Evolutionary conservation across 35 echinoderm and acorn worm genomes (phyloP).

Genomic region (Chiridota heheva): DNA sequence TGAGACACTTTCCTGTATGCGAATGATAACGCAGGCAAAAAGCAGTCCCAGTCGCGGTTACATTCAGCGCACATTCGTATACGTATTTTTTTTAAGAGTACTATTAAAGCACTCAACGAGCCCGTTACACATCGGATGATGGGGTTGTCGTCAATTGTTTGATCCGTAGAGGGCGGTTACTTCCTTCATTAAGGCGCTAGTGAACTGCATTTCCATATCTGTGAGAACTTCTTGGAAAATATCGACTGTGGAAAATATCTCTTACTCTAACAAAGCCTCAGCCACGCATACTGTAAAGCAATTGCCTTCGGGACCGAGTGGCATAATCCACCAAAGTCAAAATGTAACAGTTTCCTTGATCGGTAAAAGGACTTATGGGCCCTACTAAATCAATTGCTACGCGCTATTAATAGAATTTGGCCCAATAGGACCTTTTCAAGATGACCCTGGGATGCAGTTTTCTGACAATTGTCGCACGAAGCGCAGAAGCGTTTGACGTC

Average conservation of each 20-base stretch:
- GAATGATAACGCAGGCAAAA: constrained; percentile 49
- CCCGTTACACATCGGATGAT: constrained; percentile 63
- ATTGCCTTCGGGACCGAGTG: constrained; percentile 68
- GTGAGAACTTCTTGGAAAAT: constrained; percentile 51
- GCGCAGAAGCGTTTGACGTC: constrained; percentile 61
- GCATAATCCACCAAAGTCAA: constrained; percentile 56
- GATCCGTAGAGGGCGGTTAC: background rate
- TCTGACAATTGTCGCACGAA: constrained; percentile 64
- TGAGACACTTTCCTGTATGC: constrained; percentile 67
- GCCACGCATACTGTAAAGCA: constrained; percentile 48
- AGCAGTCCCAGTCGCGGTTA: constrained; percentile 68
- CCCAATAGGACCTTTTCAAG: constrained; percentile 40
- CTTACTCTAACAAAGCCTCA: constrained; percentile 51
- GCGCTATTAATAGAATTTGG: constrained; percentile 44
- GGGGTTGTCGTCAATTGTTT: constrained; percentile 52
- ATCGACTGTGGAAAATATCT: constrained; percentile 47
- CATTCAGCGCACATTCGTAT: constrained; percentile 44
- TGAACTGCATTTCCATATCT: constrained; percentile 66
- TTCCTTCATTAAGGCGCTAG: constrained; percentile 64
- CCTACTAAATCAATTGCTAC: constrained; percentile 73
- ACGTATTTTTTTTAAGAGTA: constrained; percentile 51
- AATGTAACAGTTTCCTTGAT: constrained; percentile 59
- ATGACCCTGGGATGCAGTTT: constrained; percentile 22
- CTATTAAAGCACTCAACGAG: constrained; percentile 52
- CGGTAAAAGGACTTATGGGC: constrained; percentile 54